Evolutionary conservation across 2,888 invertebrate genomes (phyloP).

Genomic region (Patella caerulea): DNA sequence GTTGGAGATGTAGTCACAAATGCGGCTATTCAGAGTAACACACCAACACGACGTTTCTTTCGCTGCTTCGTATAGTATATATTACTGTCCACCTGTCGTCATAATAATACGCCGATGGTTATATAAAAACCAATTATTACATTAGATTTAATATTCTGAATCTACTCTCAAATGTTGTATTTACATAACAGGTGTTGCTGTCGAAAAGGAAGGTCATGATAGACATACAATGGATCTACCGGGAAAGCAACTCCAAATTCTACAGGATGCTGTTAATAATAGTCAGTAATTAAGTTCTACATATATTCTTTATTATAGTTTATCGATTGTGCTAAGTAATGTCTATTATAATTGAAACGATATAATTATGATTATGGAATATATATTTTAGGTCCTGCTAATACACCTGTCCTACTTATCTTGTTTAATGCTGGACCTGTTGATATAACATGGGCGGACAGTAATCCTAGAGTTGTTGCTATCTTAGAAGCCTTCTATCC

Average conservation of each 20-base stretch:
- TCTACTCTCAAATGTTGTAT: no score
- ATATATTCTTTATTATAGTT: neutral
- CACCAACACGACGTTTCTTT: no score
- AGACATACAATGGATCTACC: slow-evolving; percentile 56
- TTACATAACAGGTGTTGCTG: slow-evolving; percentile 39
- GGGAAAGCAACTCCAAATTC: slow-evolving; percentile 55
- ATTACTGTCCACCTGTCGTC: no score
- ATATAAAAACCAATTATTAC: no score
- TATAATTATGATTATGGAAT: neutral
- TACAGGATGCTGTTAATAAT: slow-evolving; percentile 50
- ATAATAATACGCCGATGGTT: no score
- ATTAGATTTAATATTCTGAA: no score
- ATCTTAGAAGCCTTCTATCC: slow-evolving; percentile 65
- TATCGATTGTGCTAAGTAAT: no score
- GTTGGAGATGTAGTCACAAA: no score
- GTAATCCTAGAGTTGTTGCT: slow-evolving; percentile 33
- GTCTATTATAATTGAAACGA: neutral
- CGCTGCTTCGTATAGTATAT: no score
- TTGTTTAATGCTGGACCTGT: slow-evolving; percentile 51
- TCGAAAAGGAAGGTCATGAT: slow-evolving; percentile 61
- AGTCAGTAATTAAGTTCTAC: slow-evolving; percentile 18
- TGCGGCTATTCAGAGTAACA: no score
- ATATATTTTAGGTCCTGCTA: slow-evolving; percentile 4
- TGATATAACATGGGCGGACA: slow-evolving; percentile 45
- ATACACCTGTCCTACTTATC: slow-evolving; percentile 51